Conservation (phyloP, 2,888 invertebrate genomes). For the Neoitamus cyanurus region DNA sequence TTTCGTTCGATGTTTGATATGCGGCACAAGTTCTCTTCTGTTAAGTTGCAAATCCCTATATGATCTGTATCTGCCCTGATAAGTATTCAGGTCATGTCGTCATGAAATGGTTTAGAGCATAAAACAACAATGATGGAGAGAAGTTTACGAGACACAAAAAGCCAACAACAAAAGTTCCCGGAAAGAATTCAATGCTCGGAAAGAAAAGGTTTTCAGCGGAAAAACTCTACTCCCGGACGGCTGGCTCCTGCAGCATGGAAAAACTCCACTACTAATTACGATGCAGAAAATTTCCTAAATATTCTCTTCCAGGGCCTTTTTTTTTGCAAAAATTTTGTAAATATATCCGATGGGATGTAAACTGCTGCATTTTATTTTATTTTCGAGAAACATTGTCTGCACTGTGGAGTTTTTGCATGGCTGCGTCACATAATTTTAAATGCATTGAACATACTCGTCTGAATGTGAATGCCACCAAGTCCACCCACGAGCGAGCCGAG, state of each 20-base stretch:
- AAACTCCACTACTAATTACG: neutral
- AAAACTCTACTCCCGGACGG: neutral
- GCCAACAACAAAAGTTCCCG: conserved; percentile 1
- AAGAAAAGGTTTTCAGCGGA: conserved; percentile 23
- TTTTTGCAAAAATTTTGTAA: neutral
- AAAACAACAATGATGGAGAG: conserved; percentile 33
- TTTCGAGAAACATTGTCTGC: neutral
- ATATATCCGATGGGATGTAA: neutral
- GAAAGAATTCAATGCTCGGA: conserved; percentile 18
- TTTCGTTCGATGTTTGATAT: conserved; percentile 50
- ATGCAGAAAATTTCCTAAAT: neutral
- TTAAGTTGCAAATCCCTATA: conserved; percentile 52
- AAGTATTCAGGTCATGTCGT: conserved; percentile 50
- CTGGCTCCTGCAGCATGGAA: neutral
- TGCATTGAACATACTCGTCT: neutral
- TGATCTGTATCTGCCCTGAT: conserved; percentile 49
- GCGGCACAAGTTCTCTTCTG: conserved; percentile 51
- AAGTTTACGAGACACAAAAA: conserved; percentile 18
- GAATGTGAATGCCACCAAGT: neutral
- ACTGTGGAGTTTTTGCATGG: neutral
- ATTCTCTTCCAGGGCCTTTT: neutral
- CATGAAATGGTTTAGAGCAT: conserved; percentile 37
- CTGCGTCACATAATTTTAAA: neutral
- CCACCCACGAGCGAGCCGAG: neutral
- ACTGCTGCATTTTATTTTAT: neutral